Percentiles rank a stretch among this genome's conserved stretches.
phyloP scores from a whole-genome alignment of 2,888 invertebrate genomes.

The Camponotus fellah region DNA sequence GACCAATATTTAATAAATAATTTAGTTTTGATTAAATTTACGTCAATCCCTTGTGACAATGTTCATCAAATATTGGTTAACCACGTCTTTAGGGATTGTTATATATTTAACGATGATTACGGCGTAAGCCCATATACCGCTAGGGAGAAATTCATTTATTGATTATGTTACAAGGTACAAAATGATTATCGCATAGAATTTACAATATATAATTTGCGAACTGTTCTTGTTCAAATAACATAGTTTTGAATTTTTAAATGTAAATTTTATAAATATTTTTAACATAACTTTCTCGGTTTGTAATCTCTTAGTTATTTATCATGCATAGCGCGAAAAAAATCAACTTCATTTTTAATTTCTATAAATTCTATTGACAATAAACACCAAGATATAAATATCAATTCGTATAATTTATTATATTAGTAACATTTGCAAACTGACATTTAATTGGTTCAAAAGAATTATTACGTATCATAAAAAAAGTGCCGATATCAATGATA shows the following conservation, averaged over 20 bases:
- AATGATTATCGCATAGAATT: not conserved
- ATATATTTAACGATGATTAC: conserved; percentile 43
- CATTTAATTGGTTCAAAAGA: conserved; percentile 20
- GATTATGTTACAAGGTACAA: conserved; percentile 11
- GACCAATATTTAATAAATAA: conserved; percentile 28
- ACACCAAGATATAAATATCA: not conserved
- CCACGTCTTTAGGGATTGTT: conserved; percentile 37
- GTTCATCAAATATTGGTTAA: conserved; percentile 35
- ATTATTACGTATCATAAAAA: conserved; percentile 17
- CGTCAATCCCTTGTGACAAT: conserved; percentile 25
- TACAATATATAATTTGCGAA: not conserved
- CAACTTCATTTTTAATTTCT: conserved; percentile 10
- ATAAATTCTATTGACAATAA: not conserved
- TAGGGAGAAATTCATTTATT: conserved; percentile 37
- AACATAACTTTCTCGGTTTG: not conserved
- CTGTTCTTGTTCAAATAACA: not conserved
- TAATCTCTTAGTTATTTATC: not conserved
- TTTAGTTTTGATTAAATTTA: conserved; percentile 29
- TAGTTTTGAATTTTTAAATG: not conserved
- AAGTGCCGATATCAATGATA: not conserved
- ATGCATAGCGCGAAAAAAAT: not conserved
- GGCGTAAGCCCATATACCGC: not conserved
- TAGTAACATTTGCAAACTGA: conserved; percentile 3
- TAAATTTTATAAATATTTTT: not conserved
- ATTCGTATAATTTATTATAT: conserved; percentile 14